These are phyloP conservation scores for Sesamia inferens DNA, from an alignment of 2,888 invertebrate species.

Conservation along the genomic window DNA sequence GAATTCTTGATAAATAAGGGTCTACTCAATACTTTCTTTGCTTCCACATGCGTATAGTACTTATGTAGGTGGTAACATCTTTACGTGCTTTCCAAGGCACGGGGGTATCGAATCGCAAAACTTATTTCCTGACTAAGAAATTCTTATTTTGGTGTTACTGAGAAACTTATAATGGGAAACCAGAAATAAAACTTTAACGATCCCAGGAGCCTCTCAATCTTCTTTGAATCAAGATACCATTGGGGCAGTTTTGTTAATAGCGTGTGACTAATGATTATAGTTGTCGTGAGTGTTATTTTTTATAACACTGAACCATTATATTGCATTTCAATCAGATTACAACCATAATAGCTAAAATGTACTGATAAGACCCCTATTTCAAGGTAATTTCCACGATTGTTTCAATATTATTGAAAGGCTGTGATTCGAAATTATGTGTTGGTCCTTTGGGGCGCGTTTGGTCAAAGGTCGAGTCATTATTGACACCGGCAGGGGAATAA, in stretches of 20 bases:
- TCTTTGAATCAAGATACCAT: too few relatives aligned
- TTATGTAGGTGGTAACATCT: too few relatives aligned
- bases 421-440: neutral
- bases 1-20: neutral
- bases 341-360: slow-evolving; percentile 25
- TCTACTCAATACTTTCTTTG: neutral
- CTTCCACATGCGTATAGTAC: neutral
- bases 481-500: neutral
- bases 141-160: too few relatives aligned
- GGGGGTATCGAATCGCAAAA: too few relatives aligned
- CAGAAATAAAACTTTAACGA: too few relatives aligned
- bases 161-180: too few relatives aligned
- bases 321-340: slow-evolving; percentile 42
- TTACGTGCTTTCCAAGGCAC: too few relatives aligned
- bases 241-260: neutral
- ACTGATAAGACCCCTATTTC: slow-evolving; percentile 25
- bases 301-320: slow-evolving; percentile 20
- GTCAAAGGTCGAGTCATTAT: neutral
- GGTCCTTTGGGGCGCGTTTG: slow-evolving; percentile 34
- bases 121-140: too few relatives aligned
- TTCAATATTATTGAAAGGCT: neutral
- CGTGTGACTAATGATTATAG: slow-evolving; percentile 15
- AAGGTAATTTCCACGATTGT: slow-evolving; percentile 27
- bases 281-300: slow-evolving; percentile 33
- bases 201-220: too few relatives aligned